Evolutionary conservation across 2,888 invertebrate species (phyloP).

Genomic region (Phytoseiulus persimilis): DNA sequence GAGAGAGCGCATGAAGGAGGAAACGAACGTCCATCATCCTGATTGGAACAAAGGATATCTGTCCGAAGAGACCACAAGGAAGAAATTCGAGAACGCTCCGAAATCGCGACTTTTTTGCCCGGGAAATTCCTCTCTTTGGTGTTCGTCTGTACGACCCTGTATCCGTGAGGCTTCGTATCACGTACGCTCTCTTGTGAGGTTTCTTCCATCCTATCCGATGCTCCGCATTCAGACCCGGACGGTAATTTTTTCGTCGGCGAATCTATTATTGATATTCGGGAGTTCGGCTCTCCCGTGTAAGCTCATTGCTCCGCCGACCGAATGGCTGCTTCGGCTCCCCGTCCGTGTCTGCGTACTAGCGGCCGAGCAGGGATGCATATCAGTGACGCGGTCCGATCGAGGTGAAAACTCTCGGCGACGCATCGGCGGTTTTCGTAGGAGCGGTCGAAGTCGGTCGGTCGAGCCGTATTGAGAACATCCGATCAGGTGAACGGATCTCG

Average conservation of each 20-base stretch:
- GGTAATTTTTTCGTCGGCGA: not conserved
- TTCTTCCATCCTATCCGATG: not conserved
- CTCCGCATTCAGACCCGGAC: not conserved
- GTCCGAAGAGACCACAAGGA: not conserved
- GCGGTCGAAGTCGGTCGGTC: too few relatives aligned
- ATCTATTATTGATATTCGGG: not conserved
- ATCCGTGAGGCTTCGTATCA: not conserved
- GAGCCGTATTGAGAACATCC: too few relatives aligned
- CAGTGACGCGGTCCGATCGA: too few relatives aligned
- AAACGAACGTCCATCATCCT: not conserved
- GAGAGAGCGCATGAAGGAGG: not conserved
- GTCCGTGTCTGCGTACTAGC: too few relatives aligned
- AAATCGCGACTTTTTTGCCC: not conserved
- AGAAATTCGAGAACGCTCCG: not conserved
- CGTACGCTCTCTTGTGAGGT: not conserved
- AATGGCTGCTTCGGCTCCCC: too few relatives aligned
- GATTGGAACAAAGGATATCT: not conserved
- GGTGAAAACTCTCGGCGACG: too few relatives aligned
- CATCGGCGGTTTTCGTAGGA: too few relatives aligned
- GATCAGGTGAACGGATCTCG: too few relatives aligned
- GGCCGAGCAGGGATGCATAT: too few relatives aligned
- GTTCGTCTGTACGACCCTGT: not conserved
- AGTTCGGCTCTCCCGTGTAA: too few relatives aligned
- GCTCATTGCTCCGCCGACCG: too few relatives aligned
- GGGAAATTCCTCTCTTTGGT: not conserved